phyloP scores from a whole-genome alignment of 2,888 invertebrate genomes.

The Spilosoma lubricipeda region DNA sequence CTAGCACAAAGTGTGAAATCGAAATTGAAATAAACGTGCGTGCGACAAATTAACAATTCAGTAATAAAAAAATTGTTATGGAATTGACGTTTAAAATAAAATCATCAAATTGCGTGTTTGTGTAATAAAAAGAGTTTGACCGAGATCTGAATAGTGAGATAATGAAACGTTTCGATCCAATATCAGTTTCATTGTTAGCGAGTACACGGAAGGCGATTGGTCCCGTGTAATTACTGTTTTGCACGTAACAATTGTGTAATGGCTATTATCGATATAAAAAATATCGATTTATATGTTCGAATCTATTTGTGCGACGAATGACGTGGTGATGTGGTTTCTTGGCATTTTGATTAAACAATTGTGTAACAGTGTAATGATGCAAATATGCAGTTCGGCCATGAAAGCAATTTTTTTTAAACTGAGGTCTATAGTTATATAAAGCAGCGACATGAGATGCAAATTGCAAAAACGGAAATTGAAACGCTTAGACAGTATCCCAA shows the following conservation, averaged over 20 bases:
- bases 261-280: conserved; percentile 60
- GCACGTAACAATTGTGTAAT: conserved; percentile 81
- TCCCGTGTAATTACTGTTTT: conserved; percentile 73
- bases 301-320: conserved; percentile 48
- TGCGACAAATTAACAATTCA: conserved; percentile 23
- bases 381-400: conserved; percentile 32
- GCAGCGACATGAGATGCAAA: not conserved
- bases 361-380: conserved; percentile 34
- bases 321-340: conserved; percentile 49
- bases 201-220: conserved; percentile 78
- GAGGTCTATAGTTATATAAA: not conserved
- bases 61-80: conserved; percentile 44
- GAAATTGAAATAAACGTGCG: conserved; percentile 20
- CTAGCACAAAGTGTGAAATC: not conserved
- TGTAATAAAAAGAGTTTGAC: conserved; percentile 74
- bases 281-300: conserved; percentile 59
- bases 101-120: conserved; percentile 75
- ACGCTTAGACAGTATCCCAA: not conserved
- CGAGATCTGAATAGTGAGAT: conserved; percentile 74
- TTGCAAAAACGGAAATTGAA: not conserved
- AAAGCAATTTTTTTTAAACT: conserved; percentile 23
- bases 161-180: conserved; percentile 73
- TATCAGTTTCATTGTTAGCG: conserved; percentile 79
- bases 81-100: conserved; percentile 56
- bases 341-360: conserved; percentile 51